Evolutionary conservation across 2,888 invertebrate genomes (phyloP).

Genomic region (Hoplodrina ambigua): DNA sequence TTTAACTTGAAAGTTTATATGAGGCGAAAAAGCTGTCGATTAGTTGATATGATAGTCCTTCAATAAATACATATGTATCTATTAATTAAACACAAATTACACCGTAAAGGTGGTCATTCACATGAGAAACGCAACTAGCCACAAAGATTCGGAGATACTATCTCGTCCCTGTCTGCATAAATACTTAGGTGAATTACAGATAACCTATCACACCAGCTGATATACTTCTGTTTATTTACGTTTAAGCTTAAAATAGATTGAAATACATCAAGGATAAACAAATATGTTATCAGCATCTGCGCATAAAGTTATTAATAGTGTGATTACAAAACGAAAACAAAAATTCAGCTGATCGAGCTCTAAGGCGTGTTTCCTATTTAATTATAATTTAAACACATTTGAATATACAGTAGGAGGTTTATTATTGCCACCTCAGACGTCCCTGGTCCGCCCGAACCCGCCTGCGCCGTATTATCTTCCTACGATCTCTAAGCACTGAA

Average conservation of each 20-base stretch:
- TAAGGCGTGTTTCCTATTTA: slow-evolving; percentile 18
- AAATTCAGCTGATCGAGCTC: slow-evolving; percentile 8
- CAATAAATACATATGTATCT: slow-evolving; percentile 10
- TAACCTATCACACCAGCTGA: slow-evolving; percentile 39
- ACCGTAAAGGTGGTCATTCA: slow-evolving; percentile 8
- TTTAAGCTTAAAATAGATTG: slow-evolving; percentile 10
- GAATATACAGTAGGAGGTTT: slow-evolving; percentile 81
- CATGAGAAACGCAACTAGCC: neutral
- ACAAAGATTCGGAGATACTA: slow-evolving; percentile 24
- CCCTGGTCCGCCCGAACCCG: slow-evolving; percentile 82
- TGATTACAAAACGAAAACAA: slow-evolving; percentile 10
- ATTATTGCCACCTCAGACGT: slow-evolving; percentile 80
- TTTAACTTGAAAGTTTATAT: neutral
- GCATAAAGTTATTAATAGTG: slow-evolving; percentile 4
- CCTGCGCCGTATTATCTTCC: slow-evolving; percentile 84
- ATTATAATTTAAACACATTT: slow-evolving; percentile 31
- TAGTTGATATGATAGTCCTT: neutral
- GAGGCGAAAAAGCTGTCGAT: neutral
- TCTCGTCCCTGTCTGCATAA: slow-evolving; percentile 32
- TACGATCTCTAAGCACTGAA: slow-evolving; percentile 84
- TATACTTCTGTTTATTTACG: slow-evolving; percentile 38
- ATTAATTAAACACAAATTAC: neutral
- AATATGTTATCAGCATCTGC: slow-evolving; percentile 24
- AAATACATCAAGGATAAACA: slow-evolving; percentile 10
- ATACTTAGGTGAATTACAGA: slow-evolving; percentile 37